Conservation (phyloP, 1,140 invertebrate species). For the Drosophila novamexicana region DNA sequence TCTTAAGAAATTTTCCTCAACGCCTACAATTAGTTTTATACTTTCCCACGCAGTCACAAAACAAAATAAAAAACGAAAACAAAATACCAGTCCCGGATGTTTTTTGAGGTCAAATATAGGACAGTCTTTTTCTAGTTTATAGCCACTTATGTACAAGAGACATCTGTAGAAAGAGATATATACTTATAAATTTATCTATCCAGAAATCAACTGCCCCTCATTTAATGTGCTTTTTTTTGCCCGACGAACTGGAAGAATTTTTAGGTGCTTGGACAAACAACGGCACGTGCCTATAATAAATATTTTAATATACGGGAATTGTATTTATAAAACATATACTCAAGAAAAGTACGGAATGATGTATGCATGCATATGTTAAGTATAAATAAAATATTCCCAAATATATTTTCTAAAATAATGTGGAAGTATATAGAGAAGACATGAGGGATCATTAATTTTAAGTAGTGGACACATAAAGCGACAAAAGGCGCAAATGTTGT, state of each 20-base stretch:
- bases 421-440: slow-evolving; percentile 11
- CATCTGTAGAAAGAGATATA: slow-evolving; percentile 5
- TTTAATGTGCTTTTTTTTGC: slow-evolving; percentile 12
- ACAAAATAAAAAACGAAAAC: slow-evolving; percentile 9
- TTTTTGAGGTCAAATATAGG: slow-evolving; percentile 78
- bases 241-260: slow-evolving; percentile 44
- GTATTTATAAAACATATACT: slow-evolving; percentile 40
- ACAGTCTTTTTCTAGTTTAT: slow-evolving; percentile 50
- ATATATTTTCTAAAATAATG: slow-evolving; percentile 7
- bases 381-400: slow-evolving; percentile 24
- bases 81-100: slow-evolving; percentile 59
- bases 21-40: slow-evolving; percentile 80
- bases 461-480: slow-evolving; percentile 21
- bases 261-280: slow-evolving; percentile 19
- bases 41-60: slow-evolving; percentile 64
- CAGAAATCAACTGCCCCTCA: slow-evolving; percentile 30
- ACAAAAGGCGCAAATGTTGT: slow-evolving; percentile 20
- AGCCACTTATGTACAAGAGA: slow-evolving; percentile 26
- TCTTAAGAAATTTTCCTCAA: slow-evolving; percentile 73
- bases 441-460: slow-evolving; percentile 41
- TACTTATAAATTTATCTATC: slow-evolving; percentile 17
- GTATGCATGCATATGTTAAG: not conserved
- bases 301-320: slow-evolving; percentile 38
- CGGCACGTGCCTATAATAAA: slow-evolving; percentile 48
- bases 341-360: not conserved